phyloP scores from a whole-genome alignment of 2,113 vertebrate species.

The Struthio camelus region DNA sequence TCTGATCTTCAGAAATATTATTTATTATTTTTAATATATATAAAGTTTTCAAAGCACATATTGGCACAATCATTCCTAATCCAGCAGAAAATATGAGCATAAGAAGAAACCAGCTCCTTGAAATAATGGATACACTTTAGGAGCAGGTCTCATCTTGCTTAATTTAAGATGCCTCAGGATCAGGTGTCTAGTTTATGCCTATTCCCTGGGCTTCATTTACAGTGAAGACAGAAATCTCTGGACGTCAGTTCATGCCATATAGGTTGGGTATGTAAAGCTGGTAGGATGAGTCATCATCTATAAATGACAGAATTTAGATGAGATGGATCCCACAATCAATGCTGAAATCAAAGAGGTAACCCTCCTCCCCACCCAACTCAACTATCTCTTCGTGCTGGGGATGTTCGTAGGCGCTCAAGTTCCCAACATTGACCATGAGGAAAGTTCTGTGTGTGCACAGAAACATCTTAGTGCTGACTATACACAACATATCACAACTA shows the following conservation, averaged over 20 bases:
- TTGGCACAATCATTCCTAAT: not conserved
- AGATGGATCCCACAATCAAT: not conserved
- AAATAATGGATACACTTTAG: not conserved
- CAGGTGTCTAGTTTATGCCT: not conserved
- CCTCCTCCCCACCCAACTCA: fast-evolving
- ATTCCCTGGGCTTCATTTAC: not conserved
- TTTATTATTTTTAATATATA: not conserved
- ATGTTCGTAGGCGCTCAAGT: not conserved
- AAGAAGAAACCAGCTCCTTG: not conserved
- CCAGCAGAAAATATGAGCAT: not conserved
- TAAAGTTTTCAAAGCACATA: not conserved
- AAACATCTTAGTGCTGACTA: not conserved
- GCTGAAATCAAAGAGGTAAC: not conserved
- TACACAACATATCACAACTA: not conserved
- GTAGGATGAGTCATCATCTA: not conserved
- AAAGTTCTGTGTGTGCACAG: fast-evolving
- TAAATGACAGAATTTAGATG: not conserved
- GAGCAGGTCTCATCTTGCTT: not conserved
- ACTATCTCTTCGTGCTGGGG: not conserved
- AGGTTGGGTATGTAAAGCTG: not conserved
- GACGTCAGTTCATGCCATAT: not conserved
- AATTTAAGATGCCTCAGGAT: not conserved
- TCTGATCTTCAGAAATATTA: not conserved
- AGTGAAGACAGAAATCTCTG: not conserved
- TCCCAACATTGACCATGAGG: not conserved